Evolutionary conservation across 2,113 vertebrate species (phyloP).

Genomic region (Megatriorchis doriae): DNA sequence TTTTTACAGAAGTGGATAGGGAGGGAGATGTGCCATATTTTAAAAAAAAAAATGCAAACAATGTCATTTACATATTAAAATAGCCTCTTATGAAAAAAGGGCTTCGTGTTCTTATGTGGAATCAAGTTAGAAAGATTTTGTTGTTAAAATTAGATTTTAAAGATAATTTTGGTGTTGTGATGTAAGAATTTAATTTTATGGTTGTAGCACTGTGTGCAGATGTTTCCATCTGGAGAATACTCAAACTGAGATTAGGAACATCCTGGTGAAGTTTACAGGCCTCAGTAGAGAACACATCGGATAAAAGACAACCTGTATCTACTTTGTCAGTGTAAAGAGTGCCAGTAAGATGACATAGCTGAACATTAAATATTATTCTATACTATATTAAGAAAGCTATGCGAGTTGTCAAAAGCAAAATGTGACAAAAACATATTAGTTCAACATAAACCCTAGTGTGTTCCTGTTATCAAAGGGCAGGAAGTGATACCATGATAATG

Average conservation of each 20-base stretch:
- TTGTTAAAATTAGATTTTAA: background rate
- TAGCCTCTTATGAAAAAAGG: background rate
- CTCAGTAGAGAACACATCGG: background rate
- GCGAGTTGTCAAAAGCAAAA: background rate
- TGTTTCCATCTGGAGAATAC: background rate
- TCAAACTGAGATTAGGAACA: background rate
- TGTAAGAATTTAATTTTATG: background rate
- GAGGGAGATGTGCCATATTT: background rate
- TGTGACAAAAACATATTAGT: background rate
- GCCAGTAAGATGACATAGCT: background rate
- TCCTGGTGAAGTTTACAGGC: background rate
- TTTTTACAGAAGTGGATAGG: background rate
- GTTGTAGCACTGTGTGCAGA: background rate
- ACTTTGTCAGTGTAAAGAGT: background rate
- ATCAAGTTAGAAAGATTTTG: background rate
- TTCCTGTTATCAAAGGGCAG: background rate
- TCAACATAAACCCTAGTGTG: background rate
- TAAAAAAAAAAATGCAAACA: background rate
- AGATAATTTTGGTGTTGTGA: background rate
- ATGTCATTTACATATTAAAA: background rate
- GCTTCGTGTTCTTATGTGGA: background rate
- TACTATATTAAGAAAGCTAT: background rate
- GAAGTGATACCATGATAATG: fast-evolving
- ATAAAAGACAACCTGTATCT: background rate
- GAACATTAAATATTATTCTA: background rate